phyloP scores from a whole-genome alignment of 2,888 invertebrate species.

The Euplexia lucipara region DNA sequence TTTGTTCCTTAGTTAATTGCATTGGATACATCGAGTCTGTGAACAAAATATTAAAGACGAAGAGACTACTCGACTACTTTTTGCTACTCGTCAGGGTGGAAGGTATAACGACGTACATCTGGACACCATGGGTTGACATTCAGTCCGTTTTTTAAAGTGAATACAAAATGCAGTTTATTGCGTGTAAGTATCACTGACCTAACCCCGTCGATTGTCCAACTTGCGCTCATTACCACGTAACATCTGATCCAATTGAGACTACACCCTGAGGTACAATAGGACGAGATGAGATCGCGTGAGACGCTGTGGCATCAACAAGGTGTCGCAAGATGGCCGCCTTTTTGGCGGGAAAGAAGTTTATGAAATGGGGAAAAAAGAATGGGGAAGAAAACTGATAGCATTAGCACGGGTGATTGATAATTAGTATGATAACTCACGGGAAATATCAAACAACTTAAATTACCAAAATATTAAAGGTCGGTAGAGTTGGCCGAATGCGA shows the following conservation, averaged over 20 bases:
- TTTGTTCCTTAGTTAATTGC: neutral
- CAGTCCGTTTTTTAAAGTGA: no score
- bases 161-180: neutral
- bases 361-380: no score
- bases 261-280: constrained; percentile 46
- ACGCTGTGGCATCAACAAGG: constrained; percentile 30
- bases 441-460: no score
- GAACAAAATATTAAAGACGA: no score
- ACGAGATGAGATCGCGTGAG: constrained; percentile 59
- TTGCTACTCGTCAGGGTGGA: no score
- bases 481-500: no score
- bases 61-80: no score
- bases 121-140: no score
- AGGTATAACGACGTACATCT: no score
- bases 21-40: neutral
- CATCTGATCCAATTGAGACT: constrained; percentile 33
- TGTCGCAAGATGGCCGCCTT: constrained; percentile 35
- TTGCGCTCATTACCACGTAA: constrained; percentile 15
- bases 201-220: constrained; percentile 16
- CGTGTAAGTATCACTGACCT: neutral
- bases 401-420: no score
- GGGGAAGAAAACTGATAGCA: neutral
- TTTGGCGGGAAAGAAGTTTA: constrained; percentile 41
- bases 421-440: no score
- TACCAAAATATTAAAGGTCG: no score